Percentiles rank a stretch among this genome's conserved stretches.
phyloP scores from a whole-genome alignment of 2,888 invertebrate species.

The Melinaea marsaeus region DNA sequence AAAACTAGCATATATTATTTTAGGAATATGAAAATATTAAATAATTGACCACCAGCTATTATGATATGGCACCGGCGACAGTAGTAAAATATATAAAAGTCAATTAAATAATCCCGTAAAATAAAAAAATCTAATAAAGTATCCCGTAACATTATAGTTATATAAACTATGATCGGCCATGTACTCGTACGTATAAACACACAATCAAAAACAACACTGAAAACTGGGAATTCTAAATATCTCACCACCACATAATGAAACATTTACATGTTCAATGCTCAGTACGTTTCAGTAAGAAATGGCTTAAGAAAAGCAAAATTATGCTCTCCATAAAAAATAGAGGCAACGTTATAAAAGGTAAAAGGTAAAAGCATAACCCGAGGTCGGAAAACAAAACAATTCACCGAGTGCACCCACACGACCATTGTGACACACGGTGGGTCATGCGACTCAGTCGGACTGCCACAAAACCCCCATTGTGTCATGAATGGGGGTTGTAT shows the following conservation, averaged over 20 bases:
- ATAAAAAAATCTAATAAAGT: no score
- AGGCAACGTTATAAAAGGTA: constrained; percentile 45
- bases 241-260: not conserved
- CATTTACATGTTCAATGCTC: constrained; percentile 29
- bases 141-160: no score
- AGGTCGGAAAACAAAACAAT: constrained; percentile 66
- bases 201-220: not conserved
- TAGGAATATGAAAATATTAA: no score
- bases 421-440: constrained; percentile 59
- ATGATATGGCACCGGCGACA: no score
- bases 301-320: constrained; percentile 47
- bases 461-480: constrained; percentile 68
- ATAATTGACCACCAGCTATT: no score
- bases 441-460: constrained; percentile 51
- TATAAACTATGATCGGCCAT: no score
- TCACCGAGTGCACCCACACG: constrained; percentile 66
- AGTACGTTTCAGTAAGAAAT: constrained; percentile 36
- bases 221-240: not conserved
- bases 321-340: constrained; percentile 47
- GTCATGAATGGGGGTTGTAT: constrained; percentile 68
- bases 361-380: constrained; percentile 42
- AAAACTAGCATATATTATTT: no score
- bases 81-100: no score
- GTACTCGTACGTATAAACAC: not conserved
- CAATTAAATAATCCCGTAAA: no score